Evolutionary conservation across 2,797 vertebrate genomes (phyloP), one percentile per base, ranked within the genome.

Genomic region (Enteromius thamalakanensis): DNA sequence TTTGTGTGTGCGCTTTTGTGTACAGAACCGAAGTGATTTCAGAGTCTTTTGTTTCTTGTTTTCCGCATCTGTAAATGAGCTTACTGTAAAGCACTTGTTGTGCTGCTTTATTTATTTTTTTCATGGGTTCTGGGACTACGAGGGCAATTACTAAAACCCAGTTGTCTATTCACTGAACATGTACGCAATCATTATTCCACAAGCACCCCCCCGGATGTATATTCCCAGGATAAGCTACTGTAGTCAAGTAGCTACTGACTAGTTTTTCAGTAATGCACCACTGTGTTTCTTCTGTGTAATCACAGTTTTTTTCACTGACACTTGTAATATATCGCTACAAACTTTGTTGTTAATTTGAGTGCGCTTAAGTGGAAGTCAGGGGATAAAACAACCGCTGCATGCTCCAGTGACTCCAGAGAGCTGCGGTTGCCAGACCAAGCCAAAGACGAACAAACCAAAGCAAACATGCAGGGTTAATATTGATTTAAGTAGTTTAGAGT

Each of bases 301-400:
- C 75, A 51, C 19, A 42, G 4, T 34, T 58, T 55, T 42, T 65
- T 76, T 55, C n/a, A 11, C 32, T 67, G 40, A 60, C 47, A 77
- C 67, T 53, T 49, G 53, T 81, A 69, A 81, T 29, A 17, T 92
- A 91, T 94, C 91, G 90, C 87, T 92, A 92, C 55, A 93, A 94
- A 95, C 95, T 93, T 93, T 93, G 88, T 88, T 93, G 92, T 92
- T 95, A 94, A 95, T 94, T 95, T 94, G 94, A 93, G 90, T 87
- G 90, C 89, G 92, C 90, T 92, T 92, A 93, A 88, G 90, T 94
- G 91, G 93, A 94, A 93, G 90, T 89, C 89, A 83, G 40, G 88
- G 91, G 89, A 92, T 92, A 87, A 90, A 87, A 60, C 89, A 89
- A 89, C 88, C 14, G 9, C 8, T 68, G 29, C 32, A 11, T 77